phyloP scores from a whole-genome alignment of 2,113 vertebrate genomes.

The Muscicapa adusta region DNA sequence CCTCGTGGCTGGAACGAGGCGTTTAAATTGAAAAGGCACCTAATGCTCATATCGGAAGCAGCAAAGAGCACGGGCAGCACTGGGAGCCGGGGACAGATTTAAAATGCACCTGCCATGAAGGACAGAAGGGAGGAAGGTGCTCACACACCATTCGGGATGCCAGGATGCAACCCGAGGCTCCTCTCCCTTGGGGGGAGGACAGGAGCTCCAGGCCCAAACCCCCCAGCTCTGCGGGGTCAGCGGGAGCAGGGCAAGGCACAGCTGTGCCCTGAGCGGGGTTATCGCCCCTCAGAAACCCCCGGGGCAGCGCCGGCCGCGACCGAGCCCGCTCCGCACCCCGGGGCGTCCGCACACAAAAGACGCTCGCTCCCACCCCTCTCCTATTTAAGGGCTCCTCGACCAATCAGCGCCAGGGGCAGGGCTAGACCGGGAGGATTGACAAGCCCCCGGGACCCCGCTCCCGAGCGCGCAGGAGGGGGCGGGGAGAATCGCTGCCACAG shows the following conservation, averaged over 20 bases:
- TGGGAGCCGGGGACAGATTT: accelerated
- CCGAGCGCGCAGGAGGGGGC: not conserved
- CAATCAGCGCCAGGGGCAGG: not conserved
- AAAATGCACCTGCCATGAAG: accelerated
- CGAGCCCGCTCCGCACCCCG: accelerated
- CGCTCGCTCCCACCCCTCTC: accelerated
- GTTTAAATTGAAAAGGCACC: accelerated
- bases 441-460: not conserved
- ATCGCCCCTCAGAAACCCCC: accelerated
- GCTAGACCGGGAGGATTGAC: not conserved
- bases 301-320: accelerated
- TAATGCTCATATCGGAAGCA: accelerated
- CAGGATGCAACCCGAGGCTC: accelerated
- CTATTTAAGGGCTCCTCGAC: accelerated
- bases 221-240: accelerated
- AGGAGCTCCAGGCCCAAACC: accelerated
- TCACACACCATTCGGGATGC: accelerated
- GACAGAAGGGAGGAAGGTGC: accelerated
- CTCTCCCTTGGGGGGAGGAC: not conserved
- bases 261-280: accelerated
- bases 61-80: accelerated
- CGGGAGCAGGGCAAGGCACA: too few relatives aligned
- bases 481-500: accelerated
- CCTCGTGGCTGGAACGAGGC: not conserved
- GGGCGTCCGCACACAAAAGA: not conserved